Percentiles rank a stretch among this genome's conserved stretches.
These are phyloP conservation scores for Pangasius mekongensis DNA, from an alignment of 2,797 vertebrate genomes.

Conservation along the genomic window DNA sequence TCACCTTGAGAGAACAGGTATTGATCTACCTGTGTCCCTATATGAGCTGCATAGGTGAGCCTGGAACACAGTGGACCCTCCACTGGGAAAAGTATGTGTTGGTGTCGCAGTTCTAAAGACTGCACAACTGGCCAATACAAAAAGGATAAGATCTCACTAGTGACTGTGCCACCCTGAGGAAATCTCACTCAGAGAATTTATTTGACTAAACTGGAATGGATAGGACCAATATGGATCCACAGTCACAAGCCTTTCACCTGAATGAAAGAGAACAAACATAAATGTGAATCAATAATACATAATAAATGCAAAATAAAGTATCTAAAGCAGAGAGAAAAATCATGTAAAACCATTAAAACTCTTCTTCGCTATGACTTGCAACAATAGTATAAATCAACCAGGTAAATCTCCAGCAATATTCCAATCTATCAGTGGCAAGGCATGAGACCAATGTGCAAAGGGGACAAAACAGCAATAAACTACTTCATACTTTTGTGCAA, in stretches of 20 bases:
- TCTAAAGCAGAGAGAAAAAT: neutral
- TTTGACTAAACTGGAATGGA: neutral
- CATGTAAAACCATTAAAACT: neutral
- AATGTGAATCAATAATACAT: neutral
- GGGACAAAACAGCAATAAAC: conserved; percentile 1
- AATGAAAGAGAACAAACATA: neutral
- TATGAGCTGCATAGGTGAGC: conserved; percentile 31
- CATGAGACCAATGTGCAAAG: neutral
- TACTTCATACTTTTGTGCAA: neutral
- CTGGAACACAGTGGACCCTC: conserved; percentile 42
- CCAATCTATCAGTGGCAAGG: neutral
- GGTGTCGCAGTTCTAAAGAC: neutral
- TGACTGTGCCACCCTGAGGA: neutral
- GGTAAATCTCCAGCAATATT: neutral
- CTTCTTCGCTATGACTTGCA: neutral
- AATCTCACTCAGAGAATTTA: neutral
- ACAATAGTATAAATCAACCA: neutral
- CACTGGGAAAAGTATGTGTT: conserved; percentile 6
- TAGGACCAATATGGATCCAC: neutral
- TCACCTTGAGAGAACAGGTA: conserved; percentile 53
- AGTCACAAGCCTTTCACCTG: neutral
- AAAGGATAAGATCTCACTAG: neutral
- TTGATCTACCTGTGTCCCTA: conserved; percentile 50
- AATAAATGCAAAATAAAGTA: neutral
- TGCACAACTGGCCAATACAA: neutral